A percentile compares a stretch with the other conserved stretches of the same genome.
These are phyloP conservation scores for Paramisgurnus dabryanus DNA, from an alignment of 2,113 vertebrate species.

Conservation along the genomic window DNA sequence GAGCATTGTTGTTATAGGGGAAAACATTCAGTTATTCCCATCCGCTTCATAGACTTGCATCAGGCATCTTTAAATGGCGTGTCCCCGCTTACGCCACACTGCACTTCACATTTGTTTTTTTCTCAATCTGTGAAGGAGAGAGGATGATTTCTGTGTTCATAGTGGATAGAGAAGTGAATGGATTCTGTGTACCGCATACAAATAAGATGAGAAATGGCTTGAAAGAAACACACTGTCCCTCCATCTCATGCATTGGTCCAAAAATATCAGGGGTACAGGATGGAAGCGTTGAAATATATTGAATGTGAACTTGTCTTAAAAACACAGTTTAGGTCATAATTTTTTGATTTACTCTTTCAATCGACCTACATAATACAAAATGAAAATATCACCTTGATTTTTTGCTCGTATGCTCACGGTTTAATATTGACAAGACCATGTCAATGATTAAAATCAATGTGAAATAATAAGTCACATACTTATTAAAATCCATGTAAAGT, in stretches of 20 bases:
- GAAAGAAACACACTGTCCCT: slow-evolving; percentile 14
- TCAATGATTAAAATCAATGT: no score
- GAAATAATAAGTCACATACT: no score
- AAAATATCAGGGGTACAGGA: not conserved
- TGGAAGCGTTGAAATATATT: not conserved
- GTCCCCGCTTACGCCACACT: slow-evolving; percentile 33
- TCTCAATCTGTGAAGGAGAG: slow-evolving; percentile 37
- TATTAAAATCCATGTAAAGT: no score
- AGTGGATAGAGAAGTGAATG: slow-evolving; percentile 44
- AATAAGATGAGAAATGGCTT: slow-evolving; percentile 32
- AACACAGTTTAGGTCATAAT: no score
- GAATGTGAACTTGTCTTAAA: not conserved
- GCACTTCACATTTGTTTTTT: slow-evolving; percentile 38
- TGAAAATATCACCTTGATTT: no score
- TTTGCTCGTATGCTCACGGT: no score
- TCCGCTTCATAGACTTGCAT: not conserved
- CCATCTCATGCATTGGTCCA: not conserved
- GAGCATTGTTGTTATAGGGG: not conserved
- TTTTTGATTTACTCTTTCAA: no score
- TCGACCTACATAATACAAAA: no score
- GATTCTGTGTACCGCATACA: slow-evolving; percentile 37
- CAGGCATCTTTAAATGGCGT: slow-evolving; percentile 22
- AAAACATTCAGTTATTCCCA: slow-evolving; percentile 26
- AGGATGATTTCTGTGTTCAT: slow-evolving; percentile 41
- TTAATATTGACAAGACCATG: no score